phyloP scores from a whole-genome alignment of 2,888 invertebrate genomes.

The Mongoloraphidia duomilia region DNA sequence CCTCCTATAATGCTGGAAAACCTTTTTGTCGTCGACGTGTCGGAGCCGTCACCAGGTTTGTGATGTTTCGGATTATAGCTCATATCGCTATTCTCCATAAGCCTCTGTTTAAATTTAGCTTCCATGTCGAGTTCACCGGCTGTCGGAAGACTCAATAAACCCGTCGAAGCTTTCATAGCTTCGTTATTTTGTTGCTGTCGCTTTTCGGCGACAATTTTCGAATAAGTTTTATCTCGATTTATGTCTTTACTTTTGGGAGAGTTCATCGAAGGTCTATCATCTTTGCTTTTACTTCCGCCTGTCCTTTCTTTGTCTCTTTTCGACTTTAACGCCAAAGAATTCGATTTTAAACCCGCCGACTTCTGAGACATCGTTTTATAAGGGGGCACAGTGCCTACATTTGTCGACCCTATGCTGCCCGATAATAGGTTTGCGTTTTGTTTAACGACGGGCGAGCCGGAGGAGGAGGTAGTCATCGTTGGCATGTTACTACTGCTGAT shows the following conservation, averaged over 20 bases:
- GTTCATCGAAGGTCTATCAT: conserved; percentile 20
- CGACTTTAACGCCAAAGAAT: conserved; percentile 14
- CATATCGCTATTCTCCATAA: conserved; percentile 30
- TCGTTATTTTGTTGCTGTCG: conserved; percentile 19
- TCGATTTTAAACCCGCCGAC: conserved; percentile 14
- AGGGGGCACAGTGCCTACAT: conserved; percentile 44
- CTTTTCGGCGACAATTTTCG: conserved; percentile 39
- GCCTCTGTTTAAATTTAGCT: conserved; percentile 42
- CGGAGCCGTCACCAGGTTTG: no score
- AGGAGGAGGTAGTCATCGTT: background rate
- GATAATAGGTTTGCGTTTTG: background rate
- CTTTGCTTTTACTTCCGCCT: conserved; percentile 21
- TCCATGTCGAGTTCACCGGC: conserved; percentile 34
- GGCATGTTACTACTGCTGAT: no score
- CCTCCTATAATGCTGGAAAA: no score
- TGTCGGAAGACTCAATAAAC: conserved; percentile 28
- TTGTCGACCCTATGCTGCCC: conserved; percentile 44
- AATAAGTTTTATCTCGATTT: conserved; percentile 38
- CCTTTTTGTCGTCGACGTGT: no score
- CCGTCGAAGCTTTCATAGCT: conserved; percentile 6
- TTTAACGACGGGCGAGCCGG: background rate
- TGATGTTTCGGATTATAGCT: no score
- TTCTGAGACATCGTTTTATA: no score
- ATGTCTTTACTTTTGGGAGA: conserved; percentile 24
- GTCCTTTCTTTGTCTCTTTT: conserved; percentile 11